These are phyloP conservation scores for Petromus typicus DNA, from an alignment of 2,113 vertebrate genomes.

Conservation along the genomic window DNA sequence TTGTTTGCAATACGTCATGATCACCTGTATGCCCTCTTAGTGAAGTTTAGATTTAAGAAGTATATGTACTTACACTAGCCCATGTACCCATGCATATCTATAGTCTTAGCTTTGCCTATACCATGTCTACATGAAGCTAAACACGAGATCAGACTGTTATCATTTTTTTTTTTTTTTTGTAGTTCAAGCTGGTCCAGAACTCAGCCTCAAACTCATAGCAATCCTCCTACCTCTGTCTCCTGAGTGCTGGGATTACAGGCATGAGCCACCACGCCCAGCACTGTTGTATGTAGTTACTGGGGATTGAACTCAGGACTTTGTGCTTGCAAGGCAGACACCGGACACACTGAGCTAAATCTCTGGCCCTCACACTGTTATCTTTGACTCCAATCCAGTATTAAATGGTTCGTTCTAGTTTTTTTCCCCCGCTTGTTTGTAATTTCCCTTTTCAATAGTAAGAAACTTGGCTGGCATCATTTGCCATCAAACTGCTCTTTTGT, in stretches of 20 bases:
- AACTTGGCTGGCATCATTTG: not conserved
- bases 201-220: no score
- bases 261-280: no score
- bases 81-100: no score
- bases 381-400: not conserved
- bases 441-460: not conserved
- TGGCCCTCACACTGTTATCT: no score
- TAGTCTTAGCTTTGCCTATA: not conserved
- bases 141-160: not conserved
- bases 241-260: no score
- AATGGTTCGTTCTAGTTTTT: not conserved
- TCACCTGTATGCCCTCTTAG: not conserved
- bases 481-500: not conserved
- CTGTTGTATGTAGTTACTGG: no score
- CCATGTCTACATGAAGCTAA: not conserved
- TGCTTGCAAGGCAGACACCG: no score
- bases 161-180: no score
- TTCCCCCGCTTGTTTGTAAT: not conserved
- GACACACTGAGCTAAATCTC: no score
- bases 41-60: not conserved
- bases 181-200: no score
- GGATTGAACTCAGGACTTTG: no score
- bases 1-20: not conserved
- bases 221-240: no score
- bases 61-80: not conserved